Conservation (phyloP, 2,888 invertebrate genomes). For the Penaeus monodon region DNA sequence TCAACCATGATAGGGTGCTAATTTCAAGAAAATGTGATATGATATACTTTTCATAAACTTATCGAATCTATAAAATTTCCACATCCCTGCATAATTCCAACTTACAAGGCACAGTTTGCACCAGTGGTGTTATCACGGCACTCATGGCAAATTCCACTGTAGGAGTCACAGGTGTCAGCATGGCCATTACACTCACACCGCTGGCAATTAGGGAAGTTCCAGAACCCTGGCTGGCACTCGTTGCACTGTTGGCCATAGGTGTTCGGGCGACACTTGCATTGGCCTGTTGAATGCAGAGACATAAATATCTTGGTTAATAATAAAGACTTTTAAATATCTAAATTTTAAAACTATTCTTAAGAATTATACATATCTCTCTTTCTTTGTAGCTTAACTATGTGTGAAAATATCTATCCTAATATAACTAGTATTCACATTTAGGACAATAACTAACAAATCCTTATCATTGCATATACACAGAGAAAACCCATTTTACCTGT, state of each 20-base stretch:
- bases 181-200: slow-evolving; percentile 97
- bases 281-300: slow-evolving; percentile 74
- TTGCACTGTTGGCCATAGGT: slow-evolving; percentile 96
- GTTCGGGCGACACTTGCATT: slow-evolving; percentile 91
- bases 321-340: neutral
- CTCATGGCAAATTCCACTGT: slow-evolving; percentile 87
- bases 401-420: too few relatives aligned
- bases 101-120: slow-evolving; percentile 74
- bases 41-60: too few relatives aligned
- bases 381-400: too few relatives aligned
- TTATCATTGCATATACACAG: neutral
- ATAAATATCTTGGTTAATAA: neutral
- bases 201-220: slow-evolving; percentile 96
- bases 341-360: neutral
- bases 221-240: slow-evolving; percentile 95
- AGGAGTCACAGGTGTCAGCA: slow-evolving; percentile 91
- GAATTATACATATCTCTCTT: too few relatives aligned
- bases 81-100: slow-evolving; percentile 22
- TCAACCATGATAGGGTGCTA: neutral
- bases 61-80: neutral
- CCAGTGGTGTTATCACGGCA: slow-evolving; percentile 92
- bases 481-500: slow-evolving; percentile 72
- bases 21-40: neutral
- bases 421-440: too few relatives aligned
- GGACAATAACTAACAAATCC: neutral